Base-by-base conservation (phyloP, 2,113 vertebrate genomes). In the Electrona antarctica region DNA sequence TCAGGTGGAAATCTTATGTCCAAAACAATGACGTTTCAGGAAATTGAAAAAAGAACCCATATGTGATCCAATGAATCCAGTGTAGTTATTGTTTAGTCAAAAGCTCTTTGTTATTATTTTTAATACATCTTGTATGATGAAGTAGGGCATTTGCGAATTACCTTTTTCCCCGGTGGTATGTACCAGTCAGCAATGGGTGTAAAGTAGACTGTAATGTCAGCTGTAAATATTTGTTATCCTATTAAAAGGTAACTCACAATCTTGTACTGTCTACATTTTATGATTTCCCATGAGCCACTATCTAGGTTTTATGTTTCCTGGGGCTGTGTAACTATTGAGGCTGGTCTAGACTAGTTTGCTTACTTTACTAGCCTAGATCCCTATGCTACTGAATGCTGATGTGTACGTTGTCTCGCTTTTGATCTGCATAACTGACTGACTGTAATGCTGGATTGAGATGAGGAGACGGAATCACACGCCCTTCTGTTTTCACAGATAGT, bases 191-290 rank as follows among this genome's bases (percentile, higher is more conserved):
- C 62, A 0, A 54, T 41, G 33, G 41, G 28, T 29, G 51, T 21
- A 21, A 2, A 21, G 21, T 10, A 21, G 47, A 71, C 29, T 67
- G 48, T 55, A 51, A 33, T 61, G 14, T 62, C 21, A 21, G 55
- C 50, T 82, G 81, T 88, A 81, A 56, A 81, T 83, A 80, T 59
- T 60, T 8, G 66, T 49, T 13, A 11, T 14, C 50, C 51, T 29
- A 74, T 84, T 88, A 87, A 88, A 88, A 90, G 1, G 10, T 55
- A 33, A 60, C 15, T 60, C 7, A 46, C 10, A 0, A 11, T 33
- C 69, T 15, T 1, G 52, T 4, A 50, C 5, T 63, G 60, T 68
- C 8, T 12, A 28, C 14, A 7, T 1, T 8, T 56, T n/a, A 56
- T 56, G 5, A 60, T 60, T 60, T 60, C 58, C 29, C 28, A 33